Base-by-base conservation (phyloP, 1,140 invertebrate genomes). In the Drosophila ercepeae region DNA sequence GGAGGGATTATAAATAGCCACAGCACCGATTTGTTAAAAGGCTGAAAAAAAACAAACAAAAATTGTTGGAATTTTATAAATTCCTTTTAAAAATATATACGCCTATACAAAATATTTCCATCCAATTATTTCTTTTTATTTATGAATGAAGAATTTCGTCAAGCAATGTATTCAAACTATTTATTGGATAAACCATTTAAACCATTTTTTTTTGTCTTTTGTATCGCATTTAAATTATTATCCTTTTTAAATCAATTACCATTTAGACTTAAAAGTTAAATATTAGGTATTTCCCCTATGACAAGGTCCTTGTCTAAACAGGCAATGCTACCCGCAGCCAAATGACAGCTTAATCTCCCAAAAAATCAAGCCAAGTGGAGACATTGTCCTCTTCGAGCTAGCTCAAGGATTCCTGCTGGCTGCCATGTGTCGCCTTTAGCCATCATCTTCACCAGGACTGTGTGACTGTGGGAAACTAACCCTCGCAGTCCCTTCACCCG, bases 291-390 rank as follows among this genome's bases (percentile, higher is more conserved):
- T 16, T 3, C 45, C 46, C 25, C 9, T 11, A 1, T 16, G 13
- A 14, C 8, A 27, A 19, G 46, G 21, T 16, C 61, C 5, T 13
- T 65, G 61, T 14, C 0, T 18, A 4, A 21, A 36, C 7, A 27
- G 14, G 36, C 34, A 41, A 49, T 29, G 36, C 19, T 18, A 82
- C 75, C 63, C 79, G 61, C 72, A 75, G 75, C 72, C 81, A 84
- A 86, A 84, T 84, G 75, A 84, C 79, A 84, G 63, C 71, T 86
- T 84, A 84, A 84, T 84, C 83, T 75, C 72, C 81, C 58, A 83
- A 83, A 83, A 83, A 75, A 74, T 41, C 59, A 84, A 83, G 45
- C 60, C 60, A 78, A 75, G 64, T 46, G 59, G 27, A 78, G 57
- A 83, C 75, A 78, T 84, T 84, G 79, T 83, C 79, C 79, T 71